Evolutionary conservation across 2,797 vertebrate genomes (phyloP), one percentile per base, ranked within the genome.

Genomic region (Rhincodon typus): DNA sequence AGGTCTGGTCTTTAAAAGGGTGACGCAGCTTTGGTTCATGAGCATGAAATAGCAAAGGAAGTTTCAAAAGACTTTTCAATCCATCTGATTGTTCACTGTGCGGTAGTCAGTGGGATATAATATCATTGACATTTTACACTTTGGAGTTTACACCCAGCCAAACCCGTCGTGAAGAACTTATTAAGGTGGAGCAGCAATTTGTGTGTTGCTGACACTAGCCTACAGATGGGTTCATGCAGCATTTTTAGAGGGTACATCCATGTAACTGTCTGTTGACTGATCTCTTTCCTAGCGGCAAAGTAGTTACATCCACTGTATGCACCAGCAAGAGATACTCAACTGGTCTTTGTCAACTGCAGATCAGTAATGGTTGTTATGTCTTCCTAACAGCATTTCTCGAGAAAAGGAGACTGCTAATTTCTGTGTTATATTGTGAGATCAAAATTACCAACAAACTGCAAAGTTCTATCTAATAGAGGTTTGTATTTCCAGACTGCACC

Each of bases 401-500:
- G 57, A 8, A 7, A 8, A 12, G 57, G 57, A 57, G 4, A 10
- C 57, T 57, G 57, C 57, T 10, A 12, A 57, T 57, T 57, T 57
- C 57, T 57, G 12, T 77, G 34, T 77, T 10, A 77, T 77, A 15
- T n/a, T 77, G 34, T 77, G 34, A 7, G 79, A 82, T 15, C 38
- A 82, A 42, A 42, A 46, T 88, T 34, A 34, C 27, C 50, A 19
- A 12, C 50, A 90, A 90, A 62, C 13, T 30, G 27, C 57, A 90
- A 90, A 34, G 57, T 42, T 67, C 13, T 0, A 91, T 38, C 90
- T 38, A 93, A 93, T 3, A 66, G 13, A 93, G 42, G 6, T 50
- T 53, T 95, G 25, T 77, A 27, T 77, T 77, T 74, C 7, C 94
- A 95, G 94, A 13, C 27, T 95, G 94, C n/a, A 95, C 42, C 34